Base-by-base conservation (phyloP, 2,888 invertebrate species). In the Lasioglossum leucozonium region DNA sequence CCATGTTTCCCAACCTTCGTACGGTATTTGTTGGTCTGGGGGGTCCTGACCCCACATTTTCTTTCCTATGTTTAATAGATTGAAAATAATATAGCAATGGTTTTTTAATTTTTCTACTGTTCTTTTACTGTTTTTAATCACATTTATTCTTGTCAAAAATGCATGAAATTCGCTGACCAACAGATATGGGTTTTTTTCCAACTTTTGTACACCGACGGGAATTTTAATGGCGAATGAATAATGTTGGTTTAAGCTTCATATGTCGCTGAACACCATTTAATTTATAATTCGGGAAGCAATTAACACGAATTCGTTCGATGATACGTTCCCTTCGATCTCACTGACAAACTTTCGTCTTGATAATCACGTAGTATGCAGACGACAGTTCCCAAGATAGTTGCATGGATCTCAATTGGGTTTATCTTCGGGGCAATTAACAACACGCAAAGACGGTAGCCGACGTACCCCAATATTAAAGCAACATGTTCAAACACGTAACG, bases 351-450 rank as follows among this genome's bases (percentile, higher is more conserved):
- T 44, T 42, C 65, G 44, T 58, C 58, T 5, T 58, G n/a, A 26
- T 26, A 44, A 76, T 65, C 44, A 42, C 22, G 42, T 30, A 26
- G 42, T 42, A 62, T 13, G 44, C 44, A 18, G 42, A 44, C 44
- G 42, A 65, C 75, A 65, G 30, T 65, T 40, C 34, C 6, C 55
- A 40, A 37, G 44, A 58, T 80, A 55, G 69, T n/a, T 34, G 22
- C 58, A 42, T 34, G 55, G 40, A 47, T 69, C 55, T 58, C 58
- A 30, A 75, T 80, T 65, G 40, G 8, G 37, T 69, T 75, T 75
- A 71, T 80, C 75, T 71, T 77, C 30, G 26, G 4, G n/a, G 72
- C 72, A 77, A 84, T 84, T 84, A 84, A 73, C 77, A 37, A 6
- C 76, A 71, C 26, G 51, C 73, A 69, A 58, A 71, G 77, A 77